phyloP scores from a whole-genome alignment of 2,113 vertebrate genomes.

The Ceyx margarethae region DNA sequence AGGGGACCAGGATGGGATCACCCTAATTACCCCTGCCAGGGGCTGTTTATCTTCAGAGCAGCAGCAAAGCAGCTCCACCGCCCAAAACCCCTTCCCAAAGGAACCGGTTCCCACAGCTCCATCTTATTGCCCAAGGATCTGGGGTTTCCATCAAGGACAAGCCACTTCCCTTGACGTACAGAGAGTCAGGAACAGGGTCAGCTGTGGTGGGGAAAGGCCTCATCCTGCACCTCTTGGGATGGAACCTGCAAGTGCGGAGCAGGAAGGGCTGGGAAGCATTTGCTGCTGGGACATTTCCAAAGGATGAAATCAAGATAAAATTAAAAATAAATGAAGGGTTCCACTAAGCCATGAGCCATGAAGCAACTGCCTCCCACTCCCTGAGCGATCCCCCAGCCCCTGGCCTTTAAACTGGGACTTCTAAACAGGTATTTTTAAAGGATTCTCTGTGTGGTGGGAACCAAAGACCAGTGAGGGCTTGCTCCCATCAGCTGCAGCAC shows the following conservation, averaged over 20 bases:
- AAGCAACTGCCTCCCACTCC: background rate
- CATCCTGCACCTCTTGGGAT: background rate
- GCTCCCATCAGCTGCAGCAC: background rate
- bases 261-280: background rate
- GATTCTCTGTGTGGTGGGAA: background rate
- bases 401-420: background rate
- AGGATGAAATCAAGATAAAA: background rate
- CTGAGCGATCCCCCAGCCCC: accelerated
- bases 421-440: background rate
- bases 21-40: conserved; percentile 8
- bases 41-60: background rate
- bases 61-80: background rate
- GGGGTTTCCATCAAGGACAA: background rate
- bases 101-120: background rate
- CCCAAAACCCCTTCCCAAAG: background rate
- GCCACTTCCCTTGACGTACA: accelerated
- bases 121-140: accelerated
- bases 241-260: background rate
- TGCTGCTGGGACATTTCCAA: background rate
- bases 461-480: accelerated
- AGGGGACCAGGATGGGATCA: conserved; percentile 29
- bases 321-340: background rate
- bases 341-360: background rate
- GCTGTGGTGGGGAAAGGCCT: background rate
- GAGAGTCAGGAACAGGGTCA: background rate